A percentile compares a stretch with the other conserved stretches of the same genome.
Evolutionary conservation across 2,888 invertebrate species (phyloP).

Genomic region (Ceriagrion tenellum): DNA sequence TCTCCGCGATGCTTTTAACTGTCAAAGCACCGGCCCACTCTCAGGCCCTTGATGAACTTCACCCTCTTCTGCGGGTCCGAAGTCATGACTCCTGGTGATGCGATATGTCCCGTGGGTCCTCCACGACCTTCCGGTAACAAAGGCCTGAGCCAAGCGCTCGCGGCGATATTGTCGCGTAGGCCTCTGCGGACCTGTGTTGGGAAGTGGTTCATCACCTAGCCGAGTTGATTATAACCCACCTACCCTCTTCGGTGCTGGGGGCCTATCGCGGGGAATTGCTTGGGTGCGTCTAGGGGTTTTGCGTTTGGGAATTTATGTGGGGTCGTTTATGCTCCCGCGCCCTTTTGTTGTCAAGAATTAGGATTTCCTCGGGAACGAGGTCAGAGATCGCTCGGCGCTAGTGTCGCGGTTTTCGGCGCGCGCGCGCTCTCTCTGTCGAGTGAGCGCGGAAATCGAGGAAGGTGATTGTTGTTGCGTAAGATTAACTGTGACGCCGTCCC

Average conservation of each 20-base stretch:
- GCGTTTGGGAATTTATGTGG: conserved; percentile 3
- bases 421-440: too few species aligned
- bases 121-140: background rate
- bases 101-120: background rate
- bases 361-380: background rate
- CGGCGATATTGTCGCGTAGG: background rate
- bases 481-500: background rate
- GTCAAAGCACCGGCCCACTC: too few species aligned
- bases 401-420: background rate
- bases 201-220: conserved; percentile 5
- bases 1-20: too few species aligned
- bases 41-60: too few species aligned
- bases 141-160: background rate
- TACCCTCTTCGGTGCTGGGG: background rate
- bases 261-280: conserved; percentile 2
- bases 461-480: background rate
- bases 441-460: background rate
- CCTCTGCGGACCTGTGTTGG: background rate
- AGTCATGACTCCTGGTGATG: background rate
- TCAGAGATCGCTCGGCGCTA: background rate
- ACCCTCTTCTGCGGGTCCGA: background rate
- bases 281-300: background rate
- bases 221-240: conserved; percentile 5
- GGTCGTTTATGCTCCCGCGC: background rate
- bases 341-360: conserved; percentile 14